Evolutionary conservation across 2,888 invertebrate genomes (phyloP), one percentile per base, ranked within the genome.

Genomic region (Melieria picta): DNA sequence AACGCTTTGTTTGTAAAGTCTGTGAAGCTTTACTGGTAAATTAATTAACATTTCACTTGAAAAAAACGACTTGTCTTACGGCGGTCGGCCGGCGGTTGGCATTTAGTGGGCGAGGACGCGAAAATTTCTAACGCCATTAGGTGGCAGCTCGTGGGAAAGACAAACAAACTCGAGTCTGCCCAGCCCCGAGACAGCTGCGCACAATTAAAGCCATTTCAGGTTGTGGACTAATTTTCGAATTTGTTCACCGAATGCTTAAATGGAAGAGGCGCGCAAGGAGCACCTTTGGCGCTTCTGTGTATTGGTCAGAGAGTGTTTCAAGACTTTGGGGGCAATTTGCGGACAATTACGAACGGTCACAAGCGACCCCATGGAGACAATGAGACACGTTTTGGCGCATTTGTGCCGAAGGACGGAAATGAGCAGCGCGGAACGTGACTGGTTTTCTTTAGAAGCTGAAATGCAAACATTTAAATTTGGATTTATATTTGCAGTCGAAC

Each of bases 151-250:
- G 30, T 30, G 30, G 30, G 30, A 30, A 30, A 30, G 30, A 30
- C 30, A 30, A 30, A 30, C 30, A 30, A 30, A 30, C 2, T 2
- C 30, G 30, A 30, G 30, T 30, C 30, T 3, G 30, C 30, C 30
- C 30, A 30, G 52, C 52, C 9, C n/a, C 65, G 30, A 42, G 55
- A 9, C 10, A 65, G 45, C 11, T 55, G 16, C 45, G 5, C 82
- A 80, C 83, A 81, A 81, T 82, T 81, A 82, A 80, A 80, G 77
- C 61, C 70, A 82, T 82, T 81, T 82, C 82, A 82, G 80, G 80
- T 82, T 77, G 58, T 67, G 61, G 67, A 50, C 60, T 66, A 73
- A 73, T 47, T 67, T 68, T 57, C 4, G 63, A 56, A 11, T 30
- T 30, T 30, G 0, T 30, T 30, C 30, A 30, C 30, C 30, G 30